Evolutionary conservation across 2,797 vertebrate species (phyloP).

Genomic region (Eulemur rubriventer): DNA sequence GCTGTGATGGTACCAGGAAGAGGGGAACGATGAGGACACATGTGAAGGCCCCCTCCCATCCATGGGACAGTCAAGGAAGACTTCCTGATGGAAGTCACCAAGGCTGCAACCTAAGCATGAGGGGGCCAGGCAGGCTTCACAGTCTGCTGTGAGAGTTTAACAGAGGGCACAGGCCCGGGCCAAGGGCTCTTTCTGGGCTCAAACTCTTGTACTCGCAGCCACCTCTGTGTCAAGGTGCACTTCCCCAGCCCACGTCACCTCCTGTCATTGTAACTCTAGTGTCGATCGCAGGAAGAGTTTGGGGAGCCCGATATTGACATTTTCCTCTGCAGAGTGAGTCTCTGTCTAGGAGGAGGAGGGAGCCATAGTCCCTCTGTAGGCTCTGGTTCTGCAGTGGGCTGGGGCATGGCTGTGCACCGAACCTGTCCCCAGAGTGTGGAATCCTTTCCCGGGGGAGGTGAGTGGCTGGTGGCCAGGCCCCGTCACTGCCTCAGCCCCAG

Average conservation of each 20-base stretch:
- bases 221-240: not conserved
- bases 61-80: too few relatives aligned
- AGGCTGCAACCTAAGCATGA: not conserved
- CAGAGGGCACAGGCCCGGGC: not conserved
- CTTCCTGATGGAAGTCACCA: not conserved
- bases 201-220: not conserved
- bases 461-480: not conserved
- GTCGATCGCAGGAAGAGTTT: not conserved
- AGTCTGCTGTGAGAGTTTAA: not conserved
- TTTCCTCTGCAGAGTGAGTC: not conserved
- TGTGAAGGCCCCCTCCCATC: not conserved
- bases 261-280: not conserved
- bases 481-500: rapidly evolving
- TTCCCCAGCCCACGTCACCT: not conserved
- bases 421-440: not conserved
- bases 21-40: not conserved
- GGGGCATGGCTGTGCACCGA: not conserved
- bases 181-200: not conserved
- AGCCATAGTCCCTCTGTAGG: not conserved
- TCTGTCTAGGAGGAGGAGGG: not conserved
- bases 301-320: not conserved
- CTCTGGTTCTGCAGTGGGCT: not conserved
- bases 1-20: rapidly evolving
- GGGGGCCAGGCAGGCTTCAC: not conserved
- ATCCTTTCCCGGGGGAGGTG: not conserved